These are phyloP conservation scores for Procapra przewalskii DNA, from an alignment of 2,113 vertebrate genomes.

Conservation along the genomic window DNA sequence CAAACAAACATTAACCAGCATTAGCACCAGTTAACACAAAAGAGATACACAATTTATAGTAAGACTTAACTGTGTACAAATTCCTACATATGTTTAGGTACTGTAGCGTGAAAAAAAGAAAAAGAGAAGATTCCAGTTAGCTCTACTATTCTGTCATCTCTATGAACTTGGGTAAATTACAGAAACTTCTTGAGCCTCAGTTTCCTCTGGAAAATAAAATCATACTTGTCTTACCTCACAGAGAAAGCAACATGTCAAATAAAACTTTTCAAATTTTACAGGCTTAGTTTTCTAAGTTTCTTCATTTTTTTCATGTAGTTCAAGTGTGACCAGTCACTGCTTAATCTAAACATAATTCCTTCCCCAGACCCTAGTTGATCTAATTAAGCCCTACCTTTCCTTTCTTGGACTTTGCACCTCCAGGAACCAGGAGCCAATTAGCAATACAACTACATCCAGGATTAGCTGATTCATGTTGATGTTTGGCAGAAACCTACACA, in stretches of 20 bases:
- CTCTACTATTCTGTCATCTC: background rate
- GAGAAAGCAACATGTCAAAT: slow-evolving; percentile 16
- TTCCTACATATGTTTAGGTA: background rate
- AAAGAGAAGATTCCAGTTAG: background rate
- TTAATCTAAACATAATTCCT: slow-evolving; percentile 33
- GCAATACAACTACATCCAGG: slow-evolving; percentile 2
- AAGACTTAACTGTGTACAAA: background rate
- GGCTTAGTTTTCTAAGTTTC: background rate
- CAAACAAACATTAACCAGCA: background rate
- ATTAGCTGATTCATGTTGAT: background rate
- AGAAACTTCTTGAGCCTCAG: slow-evolving; percentile 34
- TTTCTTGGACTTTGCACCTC: background rate
- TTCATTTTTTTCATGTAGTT: slow-evolving; percentile 28
- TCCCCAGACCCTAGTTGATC: background rate
- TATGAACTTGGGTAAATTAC: slow-evolving; percentile 11
- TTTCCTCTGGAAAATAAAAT: slow-evolving; percentile 38
- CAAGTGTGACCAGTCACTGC: background rate
- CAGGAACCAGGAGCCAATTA: slow-evolving; percentile 7
- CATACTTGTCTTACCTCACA: slow-evolving; percentile 6
- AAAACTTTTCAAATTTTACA: slow-evolving; percentile 3
- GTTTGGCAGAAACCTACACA: background rate
- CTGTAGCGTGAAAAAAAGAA: background rate
- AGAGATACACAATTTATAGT: background rate
- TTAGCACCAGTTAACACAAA: slow-evolving; percentile 5
- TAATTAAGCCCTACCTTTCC: background rate